phyloP scores from a whole-genome alignment of 92 coral and sea anemone species.

The Epizoanthus rinbou region DNA sequence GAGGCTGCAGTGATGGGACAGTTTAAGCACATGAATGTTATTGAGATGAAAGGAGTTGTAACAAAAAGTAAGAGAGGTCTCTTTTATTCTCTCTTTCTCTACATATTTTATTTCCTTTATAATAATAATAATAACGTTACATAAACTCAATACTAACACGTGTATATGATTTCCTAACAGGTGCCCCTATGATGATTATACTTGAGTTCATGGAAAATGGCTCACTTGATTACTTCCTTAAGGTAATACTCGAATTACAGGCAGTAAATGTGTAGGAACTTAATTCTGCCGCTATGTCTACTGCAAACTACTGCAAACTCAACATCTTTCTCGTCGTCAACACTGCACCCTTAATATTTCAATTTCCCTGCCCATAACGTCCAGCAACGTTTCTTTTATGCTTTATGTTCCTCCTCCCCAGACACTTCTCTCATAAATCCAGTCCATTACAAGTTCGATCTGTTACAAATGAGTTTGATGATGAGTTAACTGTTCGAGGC shows the following conservation, averaged over 20 bases:
- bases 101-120: neutral
- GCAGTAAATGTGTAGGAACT: neutral
- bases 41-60: constrained; percentile 53
- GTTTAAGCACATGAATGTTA: constrained; percentile 49
- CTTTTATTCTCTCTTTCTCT: too few relatives aligned
- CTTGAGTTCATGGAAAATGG: constrained; percentile 98
- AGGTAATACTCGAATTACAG: constrained; percentile 49
- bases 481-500: too few relatives aligned
- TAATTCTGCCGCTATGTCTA: too few relatives aligned
- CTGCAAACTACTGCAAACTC: too few relatives aligned
- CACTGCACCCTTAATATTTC: too few relatives aligned
- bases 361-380: too few relatives aligned
- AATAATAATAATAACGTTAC: too few relatives aligned
- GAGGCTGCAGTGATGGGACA: constrained; percentile 62
- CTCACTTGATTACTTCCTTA: constrained; percentile 78
- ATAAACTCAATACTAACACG: neutral
- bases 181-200: constrained; percentile 87
- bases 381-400: too few relatives aligned
- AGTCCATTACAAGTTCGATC: too few relatives aligned
- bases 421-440: too few relatives aligned
- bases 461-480: neutral
- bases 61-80: constrained; percentile 37
- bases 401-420: too few relatives aligned
- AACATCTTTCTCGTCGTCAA: too few relatives aligned
- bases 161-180: constrained; percentile 10